A percentile compares a stretch with the other conserved stretches of the same genome.
Evolutionary conservation across 2,113 vertebrate species (phyloP).

Genomic region (Daboia siamensis): DNA sequence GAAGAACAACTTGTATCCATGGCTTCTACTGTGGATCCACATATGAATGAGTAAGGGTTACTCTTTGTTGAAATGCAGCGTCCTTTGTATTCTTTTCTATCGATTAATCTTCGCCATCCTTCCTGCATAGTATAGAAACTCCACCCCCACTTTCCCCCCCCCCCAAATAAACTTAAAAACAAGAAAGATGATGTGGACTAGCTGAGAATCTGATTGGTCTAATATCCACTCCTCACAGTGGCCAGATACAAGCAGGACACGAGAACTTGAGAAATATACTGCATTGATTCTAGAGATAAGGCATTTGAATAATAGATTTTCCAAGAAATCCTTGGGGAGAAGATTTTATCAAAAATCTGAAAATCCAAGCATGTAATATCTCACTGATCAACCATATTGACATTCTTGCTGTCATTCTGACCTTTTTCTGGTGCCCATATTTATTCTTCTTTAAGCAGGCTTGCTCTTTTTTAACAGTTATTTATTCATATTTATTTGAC

Average conservation of each 20-base stretch:
- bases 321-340: background rate
- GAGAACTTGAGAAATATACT: background rate
- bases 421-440: background rate
- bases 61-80: background rate
- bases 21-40: conserved; percentile 69
- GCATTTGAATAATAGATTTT: background rate
- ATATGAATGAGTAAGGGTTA: conserved; percentile 77
- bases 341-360: background rate
- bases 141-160: background rate
- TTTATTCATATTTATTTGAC: background rate
- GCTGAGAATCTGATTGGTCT: background rate
- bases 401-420: background rate
- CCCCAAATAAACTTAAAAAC: background rate
- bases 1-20: conserved; percentile 81
- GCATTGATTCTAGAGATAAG: background rate
- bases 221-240: background rate
- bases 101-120: background rate
- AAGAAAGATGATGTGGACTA: background rate
- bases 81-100: background rate
- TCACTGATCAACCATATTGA: background rate
- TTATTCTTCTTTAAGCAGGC: background rate
- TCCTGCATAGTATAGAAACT: background rate
- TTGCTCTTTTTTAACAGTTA: background rate
- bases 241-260: background rate
- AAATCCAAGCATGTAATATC: background rate